Conservation (phyloP, 53 echinoderm and acorn worm species). For the Echinarachnius parma region DNA sequence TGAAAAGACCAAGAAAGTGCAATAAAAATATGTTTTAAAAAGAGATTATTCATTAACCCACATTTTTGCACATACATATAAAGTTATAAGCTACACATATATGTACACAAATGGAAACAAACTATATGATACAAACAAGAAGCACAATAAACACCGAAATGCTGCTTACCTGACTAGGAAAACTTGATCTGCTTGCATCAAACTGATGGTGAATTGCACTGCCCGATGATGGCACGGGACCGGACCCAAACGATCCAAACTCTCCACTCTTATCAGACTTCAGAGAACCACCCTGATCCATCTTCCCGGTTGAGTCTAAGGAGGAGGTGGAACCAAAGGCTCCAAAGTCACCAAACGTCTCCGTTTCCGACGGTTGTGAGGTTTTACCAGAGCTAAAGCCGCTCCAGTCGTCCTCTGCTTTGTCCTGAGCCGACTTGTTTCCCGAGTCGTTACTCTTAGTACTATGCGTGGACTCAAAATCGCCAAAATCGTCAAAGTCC, state of each 20-base stretch:
- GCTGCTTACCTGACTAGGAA: slow-evolving; percentile 24
- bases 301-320: neutral
- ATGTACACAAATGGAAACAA: too few relatives aligned
- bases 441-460: neutral
- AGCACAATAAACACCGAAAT: too few relatives aligned
- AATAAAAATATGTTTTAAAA: too few relatives aligned
- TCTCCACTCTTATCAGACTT: slow-evolving; percentile 14
- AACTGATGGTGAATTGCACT: neutral
- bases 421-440: neutral
- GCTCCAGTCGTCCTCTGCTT: slow-evolving; percentile 6
- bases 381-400: slow-evolving; percentile 3
- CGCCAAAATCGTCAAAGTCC: slow-evolving; percentile 59
- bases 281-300: neutral
- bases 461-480: slow-evolving; percentile 54
- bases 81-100: too few relatives aligned
- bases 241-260: slow-evolving; percentile 29
- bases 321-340: slow-evolving; percentile 16
- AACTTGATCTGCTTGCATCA: neutral
- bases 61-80: too few relatives aligned
- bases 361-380: neutral
- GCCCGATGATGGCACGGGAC: neutral
- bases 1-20: too few relatives aligned
- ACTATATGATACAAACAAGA: too few relatives aligned
- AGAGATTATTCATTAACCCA: too few relatives aligned
- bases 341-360: slow-evolving; percentile 52